phyloP scores from a whole-genome alignment of 1,140 invertebrate genomes.

The Orchestia grillus region DNA sequence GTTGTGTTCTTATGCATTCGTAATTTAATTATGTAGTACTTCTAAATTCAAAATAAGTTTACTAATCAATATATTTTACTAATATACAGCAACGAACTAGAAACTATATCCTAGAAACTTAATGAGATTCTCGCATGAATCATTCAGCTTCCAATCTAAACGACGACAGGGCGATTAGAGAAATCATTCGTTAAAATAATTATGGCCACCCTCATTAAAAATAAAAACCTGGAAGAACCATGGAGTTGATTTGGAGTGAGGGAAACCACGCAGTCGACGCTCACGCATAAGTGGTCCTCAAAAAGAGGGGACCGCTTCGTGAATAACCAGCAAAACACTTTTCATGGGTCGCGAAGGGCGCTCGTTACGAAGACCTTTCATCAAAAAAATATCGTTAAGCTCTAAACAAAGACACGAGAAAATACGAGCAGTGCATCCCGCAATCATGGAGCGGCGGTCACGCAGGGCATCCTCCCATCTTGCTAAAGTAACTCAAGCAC shows the following conservation, averaged over 20 bases:
- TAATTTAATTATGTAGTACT: too few relatives aligned
- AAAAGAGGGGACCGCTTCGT: background rate
- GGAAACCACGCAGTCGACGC: background rate
- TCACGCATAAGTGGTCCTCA: background rate
- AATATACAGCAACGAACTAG: background rate
- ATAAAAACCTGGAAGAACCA: background rate
- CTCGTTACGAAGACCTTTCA: background rate
- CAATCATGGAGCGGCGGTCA: constrained; percentile 4
- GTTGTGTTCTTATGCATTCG: too few relatives aligned
- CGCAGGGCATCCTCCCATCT: background rate
- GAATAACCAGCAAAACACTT: background rate
- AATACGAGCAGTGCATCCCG: background rate
- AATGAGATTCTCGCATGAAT: background rate
- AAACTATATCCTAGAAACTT: background rate
- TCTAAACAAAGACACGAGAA: constrained; percentile 20
- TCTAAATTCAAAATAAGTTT: too few relatives aligned
- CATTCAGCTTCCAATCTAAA: too few relatives aligned
- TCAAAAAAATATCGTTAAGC: background rate
- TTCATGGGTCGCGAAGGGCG: background rate
- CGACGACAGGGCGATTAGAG: too few relatives aligned
- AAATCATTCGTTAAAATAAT: too few relatives aligned
- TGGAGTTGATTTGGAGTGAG: background rate
- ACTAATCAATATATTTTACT: too few relatives aligned
- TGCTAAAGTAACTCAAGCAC: background rate
- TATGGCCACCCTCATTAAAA: too few relatives aligned